phyloP scores from a whole-genome alignment of 2,888 invertebrate species.

The Oscheius sp. region DNA sequence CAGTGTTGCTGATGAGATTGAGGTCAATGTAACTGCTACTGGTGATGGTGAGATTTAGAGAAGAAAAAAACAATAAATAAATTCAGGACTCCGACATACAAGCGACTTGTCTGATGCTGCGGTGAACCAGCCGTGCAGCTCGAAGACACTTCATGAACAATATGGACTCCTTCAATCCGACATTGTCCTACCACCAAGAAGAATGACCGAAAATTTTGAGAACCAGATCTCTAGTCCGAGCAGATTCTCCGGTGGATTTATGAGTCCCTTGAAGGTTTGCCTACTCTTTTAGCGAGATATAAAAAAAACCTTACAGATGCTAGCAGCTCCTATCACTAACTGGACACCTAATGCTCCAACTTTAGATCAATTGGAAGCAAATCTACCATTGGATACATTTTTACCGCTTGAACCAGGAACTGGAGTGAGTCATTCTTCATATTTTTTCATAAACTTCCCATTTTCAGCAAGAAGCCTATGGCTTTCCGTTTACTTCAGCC shows the following conservation, averaged over 20 bases:
- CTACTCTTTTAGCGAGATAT: not conserved
- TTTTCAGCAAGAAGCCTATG: slow-evolving; percentile 5
- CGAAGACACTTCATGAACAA: not conserved
- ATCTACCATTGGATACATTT: not conserved
- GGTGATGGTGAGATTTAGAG: not conserved
- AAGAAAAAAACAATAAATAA: not conserved
- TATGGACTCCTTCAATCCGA: too few species aligned
- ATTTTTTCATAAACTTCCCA: not conserved
- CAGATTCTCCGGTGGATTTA: slow-evolving; percentile 6
- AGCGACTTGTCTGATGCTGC: too few species aligned
- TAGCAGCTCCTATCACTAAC: not conserved
- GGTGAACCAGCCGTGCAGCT: slow-evolving; percentile 9
- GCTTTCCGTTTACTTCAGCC: not conserved
- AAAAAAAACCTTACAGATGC: slow-evolving; percentile 3
- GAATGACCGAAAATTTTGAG: not conserved
- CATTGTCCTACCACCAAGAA: slow-evolving; percentile 20
- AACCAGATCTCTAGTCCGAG: slow-evolving; percentile 16
- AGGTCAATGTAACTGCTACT: not conserved
- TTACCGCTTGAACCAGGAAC: slow-evolving; percentile 10
- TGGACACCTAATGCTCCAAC: slow-evolving; percentile 9
- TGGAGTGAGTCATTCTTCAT: not conserved
- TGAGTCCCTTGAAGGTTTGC: slow-evolving; percentile 32
- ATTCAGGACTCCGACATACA: not conserved
- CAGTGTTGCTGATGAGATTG: not conserved
- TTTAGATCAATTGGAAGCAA: slow-evolving; percentile 4